These are phyloP conservation scores for Osmerus mordax DNA, from an alignment of 2,113 vertebrate genomes.

Conservation along the genomic window DNA sequence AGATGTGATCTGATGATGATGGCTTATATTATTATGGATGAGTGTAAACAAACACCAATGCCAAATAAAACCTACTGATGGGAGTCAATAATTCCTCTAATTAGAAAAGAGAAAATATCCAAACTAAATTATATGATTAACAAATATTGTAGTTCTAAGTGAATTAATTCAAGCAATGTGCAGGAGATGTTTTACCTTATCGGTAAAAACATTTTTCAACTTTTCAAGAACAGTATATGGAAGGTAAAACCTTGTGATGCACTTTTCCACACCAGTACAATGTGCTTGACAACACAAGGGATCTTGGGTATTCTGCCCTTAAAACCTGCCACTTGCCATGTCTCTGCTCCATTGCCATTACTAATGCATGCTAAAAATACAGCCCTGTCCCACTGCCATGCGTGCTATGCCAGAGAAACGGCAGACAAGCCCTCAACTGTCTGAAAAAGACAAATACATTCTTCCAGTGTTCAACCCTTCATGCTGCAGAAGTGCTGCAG, in stretches of 20 bases:
- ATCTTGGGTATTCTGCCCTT: not conserved
- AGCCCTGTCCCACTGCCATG: not conserved
- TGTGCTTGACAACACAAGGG: not conserved
- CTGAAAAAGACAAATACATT: constrained; percentile 6
- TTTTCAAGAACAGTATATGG: too few relatives aligned
- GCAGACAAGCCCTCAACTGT: not conserved
- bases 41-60: not conserved
- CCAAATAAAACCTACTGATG: not conserved
- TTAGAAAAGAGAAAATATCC: not conserved
- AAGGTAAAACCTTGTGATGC: not conserved
- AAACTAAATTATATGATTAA: not conserved
- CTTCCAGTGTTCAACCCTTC: not conserved
- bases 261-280: not conserved
- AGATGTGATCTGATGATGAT: not conserved
- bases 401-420: constrained; percentile 8
- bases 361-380: constrained; percentile 36
- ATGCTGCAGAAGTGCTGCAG: not conserved
- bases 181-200: not conserved
- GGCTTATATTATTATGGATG: not conserved
- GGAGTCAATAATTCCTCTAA: not conserved
- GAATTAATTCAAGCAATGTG: not conserved
- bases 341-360: constrained; percentile 16
- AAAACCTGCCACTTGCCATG: not conserved
- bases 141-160: not conserved
- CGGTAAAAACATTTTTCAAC: too few relatives aligned